A percentile compares a stretch with the other conserved stretches of the same genome.
Conservation (phyloP, 2,113 vertebrate species). For the rabbit (Oryctolagus cuniculus) region DNA sequence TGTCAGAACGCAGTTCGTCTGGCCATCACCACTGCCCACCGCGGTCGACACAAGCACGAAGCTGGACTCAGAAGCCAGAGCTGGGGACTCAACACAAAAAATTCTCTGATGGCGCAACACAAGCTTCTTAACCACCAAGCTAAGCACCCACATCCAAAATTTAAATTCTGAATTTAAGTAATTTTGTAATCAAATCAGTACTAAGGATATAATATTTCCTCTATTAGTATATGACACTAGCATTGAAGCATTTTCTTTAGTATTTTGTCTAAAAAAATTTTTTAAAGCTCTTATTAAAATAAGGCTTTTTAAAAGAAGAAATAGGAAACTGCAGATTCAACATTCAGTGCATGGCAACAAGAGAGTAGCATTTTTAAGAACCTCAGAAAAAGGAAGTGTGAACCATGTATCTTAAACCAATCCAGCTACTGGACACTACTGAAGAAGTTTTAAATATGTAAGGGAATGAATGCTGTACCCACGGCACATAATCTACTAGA, state of each 20-base stretch:
- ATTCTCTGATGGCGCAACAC: too few species aligned
- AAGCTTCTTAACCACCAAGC: too few species aligned
- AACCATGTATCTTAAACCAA: conserved; percentile 20
- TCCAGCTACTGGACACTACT: background rate
- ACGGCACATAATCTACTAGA: background rate
- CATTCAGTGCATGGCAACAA: background rate
- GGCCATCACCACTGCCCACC: too few species aligned
- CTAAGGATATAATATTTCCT: background rate
- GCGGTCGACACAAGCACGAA: too few species aligned
- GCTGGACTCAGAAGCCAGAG: too few species aligned
- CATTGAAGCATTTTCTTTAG: conserved; percentile 7
- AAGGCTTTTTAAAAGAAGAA: background rate
- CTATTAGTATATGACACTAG: background rate
- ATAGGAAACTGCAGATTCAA: background rate
- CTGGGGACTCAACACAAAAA: too few species aligned
- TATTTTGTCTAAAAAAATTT: background rate
- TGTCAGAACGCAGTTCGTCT: too few species aligned
- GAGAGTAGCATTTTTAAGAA: background rate
- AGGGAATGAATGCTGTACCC: background rate
- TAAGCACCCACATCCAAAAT: background rate
- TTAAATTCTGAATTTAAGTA: background rate
- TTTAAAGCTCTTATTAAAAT: background rate
- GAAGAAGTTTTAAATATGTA: background rate
- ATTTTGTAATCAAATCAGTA: background rate
- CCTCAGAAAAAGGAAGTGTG: background rate